Percentiles rank a stretch among this genome's conserved stretches.
Evolutionary conservation across 2,797 vertebrate species (phyloP).

Genomic region (Esox masquinongy): DNA sequence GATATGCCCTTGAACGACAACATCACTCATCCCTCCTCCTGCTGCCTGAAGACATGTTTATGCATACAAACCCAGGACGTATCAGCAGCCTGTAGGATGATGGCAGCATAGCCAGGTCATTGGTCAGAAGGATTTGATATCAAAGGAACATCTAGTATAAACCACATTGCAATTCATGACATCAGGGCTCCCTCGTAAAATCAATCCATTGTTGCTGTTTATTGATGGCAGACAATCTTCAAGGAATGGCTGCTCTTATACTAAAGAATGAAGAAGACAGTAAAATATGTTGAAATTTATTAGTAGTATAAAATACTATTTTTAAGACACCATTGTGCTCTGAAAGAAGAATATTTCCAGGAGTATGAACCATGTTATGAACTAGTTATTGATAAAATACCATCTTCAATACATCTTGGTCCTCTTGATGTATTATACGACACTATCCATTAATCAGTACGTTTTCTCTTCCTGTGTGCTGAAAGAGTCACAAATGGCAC

Average conservation of each 20-base stretch:
- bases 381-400: not conserved
- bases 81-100: conserved; percentile 41
- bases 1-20: conserved; percentile 65
- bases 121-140: conserved; percentile 30
- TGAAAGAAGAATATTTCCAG: too few relatives aligned
- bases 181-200: too few relatives aligned
- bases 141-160: conserved; percentile 21
- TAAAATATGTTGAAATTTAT: too few relatives aligned
- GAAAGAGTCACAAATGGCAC: not conserved
- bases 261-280: too few relatives aligned
- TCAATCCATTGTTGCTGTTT: not conserved
- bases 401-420: not conserved
- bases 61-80: conserved; percentile 50
- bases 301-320: too few relatives aligned
- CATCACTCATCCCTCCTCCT: conserved; percentile 53
- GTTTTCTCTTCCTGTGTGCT: not conserved
- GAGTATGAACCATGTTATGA: too few relatives aligned
- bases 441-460: not conserved
- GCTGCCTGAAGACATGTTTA: conserved; percentile 61
- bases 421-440: not conserved
- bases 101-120: conserved; percentile 50
- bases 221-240: conserved; percentile 29
- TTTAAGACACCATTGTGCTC: too few relatives aligned
- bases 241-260: not conserved
- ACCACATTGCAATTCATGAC: conserved; percentile 17